Evolutionary conservation across 2,113 vertebrate species (phyloP).

Genomic region (Etia nguti): DNA sequence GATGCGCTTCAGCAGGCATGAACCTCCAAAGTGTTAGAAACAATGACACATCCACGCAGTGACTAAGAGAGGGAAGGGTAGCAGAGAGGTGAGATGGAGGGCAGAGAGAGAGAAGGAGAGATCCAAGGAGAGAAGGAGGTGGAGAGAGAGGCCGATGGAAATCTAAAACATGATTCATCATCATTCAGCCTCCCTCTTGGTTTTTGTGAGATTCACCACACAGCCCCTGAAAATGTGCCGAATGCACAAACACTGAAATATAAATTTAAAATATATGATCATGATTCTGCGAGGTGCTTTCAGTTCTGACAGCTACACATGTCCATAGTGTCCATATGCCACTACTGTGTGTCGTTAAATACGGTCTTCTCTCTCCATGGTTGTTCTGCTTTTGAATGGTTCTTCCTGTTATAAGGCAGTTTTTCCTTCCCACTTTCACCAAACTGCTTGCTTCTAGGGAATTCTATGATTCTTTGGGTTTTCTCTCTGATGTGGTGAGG

Average conservation of each 20-base stretch:
- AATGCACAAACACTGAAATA: neutral
- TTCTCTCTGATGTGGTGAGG: neutral
- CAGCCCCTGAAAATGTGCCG: neutral
- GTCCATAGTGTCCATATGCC: neutral
- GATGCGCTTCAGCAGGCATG: constrained; percentile 70
- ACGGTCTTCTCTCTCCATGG: neutral
- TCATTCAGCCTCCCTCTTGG: neutral
- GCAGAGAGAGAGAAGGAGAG: constrained; percentile 23
- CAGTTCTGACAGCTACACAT: neutral
- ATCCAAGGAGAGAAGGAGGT: neutral
- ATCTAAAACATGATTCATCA: constrained; percentile 38
- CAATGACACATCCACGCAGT: constrained; percentile 72
- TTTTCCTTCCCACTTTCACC: neutral
- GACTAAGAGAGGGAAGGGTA: constrained; percentile 67
- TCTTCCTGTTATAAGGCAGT: neutral
- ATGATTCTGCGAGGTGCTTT: neutral
- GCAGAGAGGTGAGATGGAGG: constrained; percentile 51
- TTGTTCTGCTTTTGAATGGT: neutral
- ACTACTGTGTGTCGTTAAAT: neutral
- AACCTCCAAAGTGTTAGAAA: constrained; percentile 72
- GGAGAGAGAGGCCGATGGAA: constrained; percentile 7
- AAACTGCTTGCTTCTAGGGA: neutral
- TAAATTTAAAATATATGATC: neutral
- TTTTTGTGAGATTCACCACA: neutral
- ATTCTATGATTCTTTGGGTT: neutral